phyloP scores from a whole-genome alignment of 2,888 invertebrate species.

The Cyclophora albipunctata region DNA sequence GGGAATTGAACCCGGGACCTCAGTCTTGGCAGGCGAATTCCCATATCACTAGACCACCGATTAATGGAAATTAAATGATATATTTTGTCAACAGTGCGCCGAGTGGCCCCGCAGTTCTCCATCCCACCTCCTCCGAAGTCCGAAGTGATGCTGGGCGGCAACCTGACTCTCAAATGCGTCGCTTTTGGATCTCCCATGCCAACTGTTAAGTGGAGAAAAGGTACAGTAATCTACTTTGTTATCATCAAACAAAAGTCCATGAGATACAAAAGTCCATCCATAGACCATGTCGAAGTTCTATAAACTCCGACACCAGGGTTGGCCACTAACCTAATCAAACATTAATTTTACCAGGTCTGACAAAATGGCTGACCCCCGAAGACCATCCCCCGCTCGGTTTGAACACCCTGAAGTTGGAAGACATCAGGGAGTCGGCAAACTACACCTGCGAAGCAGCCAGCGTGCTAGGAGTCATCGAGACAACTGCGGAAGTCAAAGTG shows the following conservation, averaged over 20 bases:
- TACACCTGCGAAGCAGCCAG: slow-evolving; percentile 98
- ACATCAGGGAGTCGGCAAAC: slow-evolving; percentile 94
- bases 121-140: slow-evolving; percentile 89
- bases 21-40: too few relatives aligned
- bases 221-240: slow-evolving; percentile 31
- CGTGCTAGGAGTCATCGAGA: slow-evolving; percentile 93
- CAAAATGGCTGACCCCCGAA: slow-evolving; percentile 90
- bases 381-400: slow-evolving; percentile 89
- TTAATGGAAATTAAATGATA: too few relatives aligned
- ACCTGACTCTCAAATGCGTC: slow-evolving; percentile 95
- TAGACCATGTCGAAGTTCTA: too few relatives aligned
- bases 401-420: slow-evolving; percentile 89
- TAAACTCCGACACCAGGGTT: too few relatives aligned
- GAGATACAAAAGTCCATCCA: too few relatives aligned
- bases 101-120: slow-evolving; percentile 96
- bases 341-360: slow-evolving; percentile 63
- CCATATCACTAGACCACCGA: too few relatives aligned
- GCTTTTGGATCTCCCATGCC: slow-evolving; percentile 99
- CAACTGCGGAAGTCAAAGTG: slow-evolving; percentile 92
- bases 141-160: slow-evolving; percentile 94
- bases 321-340: too few relatives aligned
- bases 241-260: too few relatives aligned
- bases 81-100: slow-evolving; percentile 80
- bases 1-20: too few relatives aligned
- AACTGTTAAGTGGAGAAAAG: slow-evolving; percentile 94